Conservation (phyloP, 2,113 vertebrate species). For the Anhinga anhinga region DNA sequence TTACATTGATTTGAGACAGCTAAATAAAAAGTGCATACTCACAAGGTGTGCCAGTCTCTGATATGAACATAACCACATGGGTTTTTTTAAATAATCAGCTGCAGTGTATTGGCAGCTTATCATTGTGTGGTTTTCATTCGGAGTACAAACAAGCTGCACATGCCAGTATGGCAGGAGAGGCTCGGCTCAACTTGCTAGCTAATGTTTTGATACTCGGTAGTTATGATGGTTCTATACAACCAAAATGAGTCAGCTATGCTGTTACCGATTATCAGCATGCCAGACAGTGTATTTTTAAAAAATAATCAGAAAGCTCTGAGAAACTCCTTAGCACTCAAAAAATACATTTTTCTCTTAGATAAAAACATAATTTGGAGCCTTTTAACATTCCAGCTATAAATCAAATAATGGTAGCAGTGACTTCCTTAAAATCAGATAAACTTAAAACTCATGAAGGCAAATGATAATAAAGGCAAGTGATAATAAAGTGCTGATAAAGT, state of each 20-base stretch:
- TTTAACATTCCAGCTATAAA: background rate
- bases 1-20: background rate
- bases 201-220: background rate
- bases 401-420: background rate
- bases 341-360: background rate
- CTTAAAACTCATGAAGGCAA: background rate
- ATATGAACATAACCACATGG: background rate
- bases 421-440: background rate
- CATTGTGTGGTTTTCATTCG: background rate
- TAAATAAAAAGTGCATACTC: background rate
- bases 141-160: background rate
- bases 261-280: rapidly evolving
- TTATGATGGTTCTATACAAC: background rate
- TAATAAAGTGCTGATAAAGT: background rate
- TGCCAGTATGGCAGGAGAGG: background rate
- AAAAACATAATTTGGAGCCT: background rate
- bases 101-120: background rate
- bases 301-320: background rate
- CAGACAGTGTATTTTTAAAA: background rate
- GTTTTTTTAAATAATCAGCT: background rate
- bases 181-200: background rate
- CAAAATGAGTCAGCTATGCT: background rate
- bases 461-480: background rate
- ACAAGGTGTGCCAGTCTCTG: background rate
- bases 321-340: background rate